These are phyloP conservation scores for Tuberolachnus salignus DNA, from an alignment of 2,888 invertebrate species.

Conservation along the genomic window DNA sequence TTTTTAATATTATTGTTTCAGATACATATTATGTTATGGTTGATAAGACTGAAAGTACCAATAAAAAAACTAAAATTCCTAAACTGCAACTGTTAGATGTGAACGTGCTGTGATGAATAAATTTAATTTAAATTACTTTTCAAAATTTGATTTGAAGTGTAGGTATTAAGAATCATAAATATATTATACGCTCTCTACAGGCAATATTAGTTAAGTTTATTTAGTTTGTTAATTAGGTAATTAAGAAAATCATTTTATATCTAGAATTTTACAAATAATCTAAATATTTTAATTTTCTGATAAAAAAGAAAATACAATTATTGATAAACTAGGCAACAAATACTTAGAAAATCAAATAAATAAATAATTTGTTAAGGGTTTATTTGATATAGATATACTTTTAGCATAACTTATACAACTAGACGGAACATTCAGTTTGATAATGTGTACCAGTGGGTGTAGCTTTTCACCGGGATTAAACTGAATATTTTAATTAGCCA, in stretches of 20 bases:
- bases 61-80: background rate
- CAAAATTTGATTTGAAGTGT: background rate
- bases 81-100: conserved; percentile 27
- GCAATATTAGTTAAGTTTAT: no score
- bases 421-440: no score
- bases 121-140: background rate
- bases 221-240: background rate
- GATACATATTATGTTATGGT: conserved; percentile 4
- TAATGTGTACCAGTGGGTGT: no score
- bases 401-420: no score
- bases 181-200: background rate
- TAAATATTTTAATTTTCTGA: conserved; percentile 21
- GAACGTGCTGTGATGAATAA: conserved; percentile 7
- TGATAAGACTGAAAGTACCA: background rate
- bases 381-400: no score
- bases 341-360: no score
- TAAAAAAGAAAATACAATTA: background rate
- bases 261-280: conserved; percentile 9
- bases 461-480: no score
- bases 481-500: no score
- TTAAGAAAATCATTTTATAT: background rate
- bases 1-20: conserved; percentile 1
- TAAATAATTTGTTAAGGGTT: no score
- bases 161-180: background rate
- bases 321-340: background rate